Evolutionary conservation across 1,140 invertebrate genomes (phyloP).

Genomic region (Drosophila ohnishii): DNA sequence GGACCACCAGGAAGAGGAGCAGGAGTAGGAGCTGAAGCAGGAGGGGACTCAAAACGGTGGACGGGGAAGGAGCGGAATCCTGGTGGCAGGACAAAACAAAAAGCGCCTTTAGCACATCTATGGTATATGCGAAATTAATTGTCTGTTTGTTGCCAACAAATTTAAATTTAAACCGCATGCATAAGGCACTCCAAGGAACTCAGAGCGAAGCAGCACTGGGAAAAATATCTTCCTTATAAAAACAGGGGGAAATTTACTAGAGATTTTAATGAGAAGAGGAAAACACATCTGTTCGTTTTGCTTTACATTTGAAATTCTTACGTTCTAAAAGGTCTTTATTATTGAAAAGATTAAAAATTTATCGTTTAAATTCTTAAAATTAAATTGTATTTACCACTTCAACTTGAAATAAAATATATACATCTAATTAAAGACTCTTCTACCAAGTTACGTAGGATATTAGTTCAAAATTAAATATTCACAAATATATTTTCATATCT

Average conservation of each 20-base stretch:
- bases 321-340: no score
- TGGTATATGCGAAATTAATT: constrained; percentile 80
- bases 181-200: constrained; percentile 43
- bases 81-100: constrained; percentile 48
- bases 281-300: no score
- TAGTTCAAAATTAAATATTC: not conserved
- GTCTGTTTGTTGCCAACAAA: constrained; percentile 80
- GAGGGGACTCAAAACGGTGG: not conserved
- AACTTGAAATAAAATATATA: no score
- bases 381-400: no score
- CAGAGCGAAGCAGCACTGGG: constrained; percentile 6
- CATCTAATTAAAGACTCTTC: no score
- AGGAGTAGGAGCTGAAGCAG: not conserved
- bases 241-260: no score
- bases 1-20: constrained; percentile 9
- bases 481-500: not conserved
- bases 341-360: no score
- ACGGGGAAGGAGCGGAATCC: constrained; percentile 1
- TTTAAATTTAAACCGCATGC: constrained; percentile 80
- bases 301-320: no score
- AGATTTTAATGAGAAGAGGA: no score
- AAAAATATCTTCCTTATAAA: not conserved
- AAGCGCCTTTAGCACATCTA: constrained; percentile 65
- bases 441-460: no score
- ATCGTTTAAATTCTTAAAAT: no score